Base-by-base conservation (phyloP, 2,888 invertebrate species). In the Polyommatus iphigenia region DNA sequence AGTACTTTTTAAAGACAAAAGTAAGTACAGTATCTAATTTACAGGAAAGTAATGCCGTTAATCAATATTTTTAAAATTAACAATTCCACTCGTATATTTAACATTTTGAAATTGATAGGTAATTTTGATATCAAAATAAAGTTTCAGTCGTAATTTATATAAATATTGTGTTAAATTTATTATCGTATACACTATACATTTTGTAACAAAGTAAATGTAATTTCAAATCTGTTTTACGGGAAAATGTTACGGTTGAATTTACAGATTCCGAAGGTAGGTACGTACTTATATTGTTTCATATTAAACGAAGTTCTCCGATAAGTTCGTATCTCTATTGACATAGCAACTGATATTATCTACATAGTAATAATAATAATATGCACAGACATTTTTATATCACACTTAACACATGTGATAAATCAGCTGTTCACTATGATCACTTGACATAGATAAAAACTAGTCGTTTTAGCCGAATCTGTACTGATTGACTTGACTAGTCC, bases 341-440 rank as follows among this genome's bases (percentile, higher is more conserved):
- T 72, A 41, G 72, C 72, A 72, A 72, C 72, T 41, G 54, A 4
- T 54, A 72, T 41, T 72, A 72, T 72, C 72, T 67, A 29, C 24
- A 62, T 24, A 24, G 24, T 24, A 24, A 24, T 10, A 36, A 6
- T 71, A 29, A 2, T 50, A 54, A 54, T 72, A 41, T 41, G n/a
- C 20, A 72, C 72, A 41, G 5, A 71, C 7, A 71, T 41, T 29
- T 67, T 67, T 32, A 67, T 67, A 67, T 67, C 15, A 67, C 29
- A 67, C 67, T 67, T 32, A 29, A 67, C 6, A 32, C 32, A 32
- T 67, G 59, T 59, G 67, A 67, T 67, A 29, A 62, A 67, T 67
- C 29, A 67, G 20, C 15, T 29, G 15, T 67, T 67, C 2, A 67
- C 29, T 67, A 67, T 67, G 5, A 67, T 67, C 29, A 32, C 29